phyloP scores from a whole-genome alignment of 2,113 vertebrate species.

The Antennarius striatus region DNA sequence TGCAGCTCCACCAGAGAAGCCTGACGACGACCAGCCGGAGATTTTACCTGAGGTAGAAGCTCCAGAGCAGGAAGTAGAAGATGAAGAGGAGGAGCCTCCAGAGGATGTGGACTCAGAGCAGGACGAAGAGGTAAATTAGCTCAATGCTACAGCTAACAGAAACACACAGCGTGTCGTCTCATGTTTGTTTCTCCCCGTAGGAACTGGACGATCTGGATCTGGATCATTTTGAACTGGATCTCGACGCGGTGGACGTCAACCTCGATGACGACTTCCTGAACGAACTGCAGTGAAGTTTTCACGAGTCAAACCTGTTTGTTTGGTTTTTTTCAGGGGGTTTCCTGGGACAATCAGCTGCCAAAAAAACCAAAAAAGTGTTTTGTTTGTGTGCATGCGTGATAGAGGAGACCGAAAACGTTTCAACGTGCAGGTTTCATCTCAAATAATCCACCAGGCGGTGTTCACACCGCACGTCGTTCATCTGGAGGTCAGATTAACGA shows the following conservation, averaged over 20 bases:
- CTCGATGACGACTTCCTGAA: slow-evolving; percentile 91
- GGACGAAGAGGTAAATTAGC: slow-evolving; percentile 39
- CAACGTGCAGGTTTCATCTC: too few species aligned
- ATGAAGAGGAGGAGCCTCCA: slow-evolving; percentile 9
- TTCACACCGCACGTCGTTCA: too few species aligned
- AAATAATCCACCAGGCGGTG: too few species aligned
- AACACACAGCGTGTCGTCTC: too few species aligned
- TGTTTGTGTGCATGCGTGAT: too few species aligned
- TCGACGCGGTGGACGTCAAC: slow-evolving; percentile 91
- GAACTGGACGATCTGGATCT: slow-evolving; percentile 89
- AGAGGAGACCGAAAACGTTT: too few species aligned
- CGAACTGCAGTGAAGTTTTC: slow-evolving; percentile 70
- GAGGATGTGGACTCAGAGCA: slow-evolving; percentile 30
- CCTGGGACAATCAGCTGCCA: background rate
- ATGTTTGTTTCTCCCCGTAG: slow-evolving; percentile 61
- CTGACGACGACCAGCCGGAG: slow-evolving; percentile 5
- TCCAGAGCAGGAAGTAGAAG: slow-evolving; percentile 2
- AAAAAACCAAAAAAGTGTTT: background rate
- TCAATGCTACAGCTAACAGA: background rate
- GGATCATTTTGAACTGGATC: slow-evolving; percentile 92
- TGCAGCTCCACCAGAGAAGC: slow-evolving; percentile 1
- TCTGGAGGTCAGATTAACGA: too few species aligned
- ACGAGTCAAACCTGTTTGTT: background rate
- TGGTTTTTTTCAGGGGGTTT: background rate
- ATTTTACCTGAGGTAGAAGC: slow-evolving; percentile 4